Percentiles rank a stretch among this genome's conserved stretches.
phyloP scores from a whole-genome alignment of 2,888 invertebrate species.

The Petrolisthes cinctipes region DNA sequence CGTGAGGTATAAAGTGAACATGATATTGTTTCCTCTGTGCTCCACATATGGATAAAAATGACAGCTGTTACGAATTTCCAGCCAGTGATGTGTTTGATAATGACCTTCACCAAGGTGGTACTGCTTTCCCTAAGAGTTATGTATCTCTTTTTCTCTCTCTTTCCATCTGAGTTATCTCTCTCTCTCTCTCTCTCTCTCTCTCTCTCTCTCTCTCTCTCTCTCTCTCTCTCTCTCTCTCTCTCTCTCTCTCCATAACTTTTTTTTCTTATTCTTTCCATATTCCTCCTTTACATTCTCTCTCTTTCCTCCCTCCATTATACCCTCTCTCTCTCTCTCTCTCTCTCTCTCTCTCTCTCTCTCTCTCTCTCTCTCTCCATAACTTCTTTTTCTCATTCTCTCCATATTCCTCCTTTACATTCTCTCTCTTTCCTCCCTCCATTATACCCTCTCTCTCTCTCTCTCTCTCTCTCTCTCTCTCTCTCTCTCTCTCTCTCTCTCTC shows the following conservation, averaged over 20 bases:
- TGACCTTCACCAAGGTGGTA: too few species aligned
- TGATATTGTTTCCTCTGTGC: too few species aligned
- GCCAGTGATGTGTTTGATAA: too few species aligned
- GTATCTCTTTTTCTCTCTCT: too few species aligned
- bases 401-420: not conserved
- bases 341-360: constrained; percentile 20
- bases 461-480: not conserved
- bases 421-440: not conserved
- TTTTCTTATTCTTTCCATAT: not conserved
- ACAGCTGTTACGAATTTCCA: too few species aligned
- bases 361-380: not conserved
- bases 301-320: not conserved
- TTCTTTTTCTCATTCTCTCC: too few species aligned
- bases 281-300: constrained; percentile 1
- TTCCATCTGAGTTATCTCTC: too few species aligned
- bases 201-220: not conserved
- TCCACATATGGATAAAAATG: too few species aligned
- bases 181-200: not conserved
- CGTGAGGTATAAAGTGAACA: too few species aligned
- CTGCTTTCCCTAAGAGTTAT: too few species aligned
- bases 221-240: not conserved
- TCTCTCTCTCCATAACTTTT: not conserved
- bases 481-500: not conserved
- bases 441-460: not conserved
- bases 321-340: not conserved